Conservation (phyloP, 2,113 vertebrate genomes). For the Chloroceryle aenea region DNA sequence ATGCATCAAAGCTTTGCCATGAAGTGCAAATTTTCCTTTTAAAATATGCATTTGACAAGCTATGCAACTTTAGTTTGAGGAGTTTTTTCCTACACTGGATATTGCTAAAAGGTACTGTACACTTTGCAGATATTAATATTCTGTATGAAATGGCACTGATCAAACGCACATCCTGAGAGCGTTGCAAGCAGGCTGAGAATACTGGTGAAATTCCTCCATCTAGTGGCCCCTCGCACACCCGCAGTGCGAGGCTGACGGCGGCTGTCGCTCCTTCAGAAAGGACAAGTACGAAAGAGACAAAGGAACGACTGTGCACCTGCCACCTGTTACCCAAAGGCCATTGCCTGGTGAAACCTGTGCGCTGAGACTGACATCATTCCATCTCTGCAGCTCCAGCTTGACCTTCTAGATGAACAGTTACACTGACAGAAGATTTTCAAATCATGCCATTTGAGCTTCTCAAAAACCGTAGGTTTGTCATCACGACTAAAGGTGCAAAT, state of each 20-base stretch:
- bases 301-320: not conserved
- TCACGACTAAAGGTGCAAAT: not conserved
- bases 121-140: not conserved
- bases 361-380: not conserved
- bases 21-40: slow-evolving; percentile 4
- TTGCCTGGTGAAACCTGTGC: rapidly evolving
- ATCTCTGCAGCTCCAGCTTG: not conserved
- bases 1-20: not conserved
- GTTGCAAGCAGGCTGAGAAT: not conserved
- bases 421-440: not conserved
- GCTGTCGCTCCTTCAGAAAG: rapidly evolving
- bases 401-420: not conserved
- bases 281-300: rapidly evolving
- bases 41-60: slow-evolving; percentile 13
- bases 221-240: slow-evolving; percentile 35
- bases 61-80: slow-evolving; percentile 6
- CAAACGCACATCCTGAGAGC: not conserved
- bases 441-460: not conserved
- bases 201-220: slow-evolving; percentile 68
- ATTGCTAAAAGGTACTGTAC: slow-evolving; percentile 12
- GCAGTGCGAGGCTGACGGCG: not conserved
- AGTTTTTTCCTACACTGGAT: not conserved
- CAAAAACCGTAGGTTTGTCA: not conserved
- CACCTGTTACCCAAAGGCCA: not conserved
- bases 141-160: not conserved